Evolutionary conservation across 2,797 vertebrate species (phyloP).

Genomic region (Lagocephalus sceleratus): DNA sequence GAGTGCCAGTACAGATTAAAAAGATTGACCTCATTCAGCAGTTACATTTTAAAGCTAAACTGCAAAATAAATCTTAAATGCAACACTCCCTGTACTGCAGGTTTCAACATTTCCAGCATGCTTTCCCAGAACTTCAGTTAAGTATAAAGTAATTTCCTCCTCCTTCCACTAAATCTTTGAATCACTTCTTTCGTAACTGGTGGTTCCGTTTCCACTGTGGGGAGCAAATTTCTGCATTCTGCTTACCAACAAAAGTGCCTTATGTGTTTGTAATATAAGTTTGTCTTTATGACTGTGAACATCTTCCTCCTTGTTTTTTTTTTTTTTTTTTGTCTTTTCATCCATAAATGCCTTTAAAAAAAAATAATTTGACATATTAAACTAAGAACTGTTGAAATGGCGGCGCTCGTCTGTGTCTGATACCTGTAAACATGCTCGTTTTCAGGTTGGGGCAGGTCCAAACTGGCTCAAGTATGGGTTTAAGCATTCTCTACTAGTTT

Average conservation of each 20-base stretch:
- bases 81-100: conserved; percentile 3
- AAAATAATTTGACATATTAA: background rate
- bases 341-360: background rate
- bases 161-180: conserved; percentile 14
- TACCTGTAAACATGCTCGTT: background rate
- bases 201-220: conserved; percentile 38
- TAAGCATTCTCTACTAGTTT: no score
- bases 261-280: conserved; percentile 33
- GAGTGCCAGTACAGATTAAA: conserved; percentile 44
- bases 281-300: conserved; percentile 33
- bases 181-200: conserved; percentile 27
- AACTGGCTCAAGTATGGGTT: no score
- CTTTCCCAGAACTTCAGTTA: conserved; percentile 12
- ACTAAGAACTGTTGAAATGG: background rate
- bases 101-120: conserved; percentile 27
- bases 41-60: background rate
- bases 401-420: background rate
- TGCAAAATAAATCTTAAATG: background rate
- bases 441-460: no score
- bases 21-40: conserved; percentile 33
- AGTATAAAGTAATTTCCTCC: background rate
- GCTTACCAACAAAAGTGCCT: conserved; percentile 52
- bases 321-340: conserved; percentile 14
- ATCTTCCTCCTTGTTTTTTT: conserved; percentile 19
- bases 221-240: conserved; percentile 38